phyloP scores from a whole-genome alignment of 2,113 vertebrate genomes.

The Gallinago media region DNA sequence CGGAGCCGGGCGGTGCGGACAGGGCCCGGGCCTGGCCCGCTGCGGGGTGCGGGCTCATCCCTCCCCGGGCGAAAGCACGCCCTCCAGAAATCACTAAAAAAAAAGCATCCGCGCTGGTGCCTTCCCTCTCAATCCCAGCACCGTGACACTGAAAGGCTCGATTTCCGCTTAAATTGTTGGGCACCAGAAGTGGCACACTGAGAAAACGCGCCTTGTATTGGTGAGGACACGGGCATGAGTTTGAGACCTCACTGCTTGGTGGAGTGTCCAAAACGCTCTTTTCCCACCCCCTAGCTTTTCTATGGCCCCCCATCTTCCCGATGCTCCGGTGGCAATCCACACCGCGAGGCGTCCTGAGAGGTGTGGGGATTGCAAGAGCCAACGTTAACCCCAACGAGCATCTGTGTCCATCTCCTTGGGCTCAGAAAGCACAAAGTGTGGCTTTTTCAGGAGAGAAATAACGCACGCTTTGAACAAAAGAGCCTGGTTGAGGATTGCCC shows the following conservation, averaged over 20 bases:
- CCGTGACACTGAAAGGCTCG: too few relatives aligned
- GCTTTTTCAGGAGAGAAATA: not conserved
- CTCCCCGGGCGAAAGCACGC: not conserved
- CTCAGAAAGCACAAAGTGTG: not conserved
- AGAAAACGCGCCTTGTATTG: rapidly evolving
- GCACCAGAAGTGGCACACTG: too few relatives aligned
- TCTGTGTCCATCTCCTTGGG: not conserved
- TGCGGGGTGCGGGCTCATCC: rapidly evolving
- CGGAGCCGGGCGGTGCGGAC: not conserved
- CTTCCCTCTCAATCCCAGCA: rapidly evolving
- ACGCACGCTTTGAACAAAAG: not conserved
- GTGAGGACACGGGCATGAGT: rapidly evolving
- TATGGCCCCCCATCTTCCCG: not conserved
- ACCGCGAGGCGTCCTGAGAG: rapidly evolving
- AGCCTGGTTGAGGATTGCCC: not conserved
- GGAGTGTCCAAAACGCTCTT: rapidly evolving
- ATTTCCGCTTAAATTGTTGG: not conserved
- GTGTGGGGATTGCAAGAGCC: not conserved
- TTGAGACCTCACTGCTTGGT: not conserved
- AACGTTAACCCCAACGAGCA: not conserved
- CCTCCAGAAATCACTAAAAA: not conserved
- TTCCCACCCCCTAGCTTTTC: rapidly evolving
- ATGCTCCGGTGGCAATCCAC: not conserved
- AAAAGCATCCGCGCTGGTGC: not conserved
- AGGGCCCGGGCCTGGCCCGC: not conserved